A percentile compares a stretch with the other conserved stretches of the same genome.
Evolutionary conservation across 1,140 invertebrate genomes (phyloP).

Genomic region (Cotesia vestalis): DNA sequence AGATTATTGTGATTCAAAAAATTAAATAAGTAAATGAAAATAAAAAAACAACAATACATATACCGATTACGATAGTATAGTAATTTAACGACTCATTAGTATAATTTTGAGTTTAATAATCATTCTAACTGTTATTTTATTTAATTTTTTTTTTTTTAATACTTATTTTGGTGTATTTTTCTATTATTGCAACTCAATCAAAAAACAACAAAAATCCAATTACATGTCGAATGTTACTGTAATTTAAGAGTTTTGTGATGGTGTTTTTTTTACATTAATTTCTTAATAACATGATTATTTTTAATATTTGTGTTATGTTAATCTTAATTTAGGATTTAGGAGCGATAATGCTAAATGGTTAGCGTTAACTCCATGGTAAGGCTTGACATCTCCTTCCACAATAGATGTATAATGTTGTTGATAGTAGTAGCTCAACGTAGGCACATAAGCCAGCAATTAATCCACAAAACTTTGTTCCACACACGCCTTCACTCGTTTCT

Average conservation of each 20-base stretch:
- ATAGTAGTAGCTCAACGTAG: constrained; percentile 48
- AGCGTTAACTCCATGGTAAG: constrained; percentile 62
- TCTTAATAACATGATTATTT: constrained; percentile 13
- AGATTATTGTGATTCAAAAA: constrained; percentile 39
- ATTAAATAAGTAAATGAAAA: constrained; percentile 35
- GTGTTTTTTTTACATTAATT: constrained; percentile 20
- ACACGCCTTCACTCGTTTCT: constrained; percentile 95
- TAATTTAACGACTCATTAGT: background rate
- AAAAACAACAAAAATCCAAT: background rate
- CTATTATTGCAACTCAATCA: too few relatives aligned
- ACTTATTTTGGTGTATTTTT: too few relatives aligned
- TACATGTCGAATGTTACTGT: too few relatives aligned
- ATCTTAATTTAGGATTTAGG: constrained; percentile 49
- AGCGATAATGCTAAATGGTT: constrained; percentile 54
- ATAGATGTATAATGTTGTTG: constrained; percentile 53
- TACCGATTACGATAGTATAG: background rate
- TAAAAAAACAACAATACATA: background rate
- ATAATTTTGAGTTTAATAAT: too few relatives aligned
- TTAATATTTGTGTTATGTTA: constrained; percentile 31
- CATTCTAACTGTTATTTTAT: too few relatives aligned
- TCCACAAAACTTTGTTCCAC: constrained; percentile 96
- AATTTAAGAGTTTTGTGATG: too few relatives aligned
- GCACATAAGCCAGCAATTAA: constrained; percentile 70
- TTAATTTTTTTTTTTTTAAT: too few relatives aligned
- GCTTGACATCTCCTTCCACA: constrained; percentile 56